Conservation (phyloP, 92 coral and sea anemone genomes). For the Palythoa grandis region DNA sequence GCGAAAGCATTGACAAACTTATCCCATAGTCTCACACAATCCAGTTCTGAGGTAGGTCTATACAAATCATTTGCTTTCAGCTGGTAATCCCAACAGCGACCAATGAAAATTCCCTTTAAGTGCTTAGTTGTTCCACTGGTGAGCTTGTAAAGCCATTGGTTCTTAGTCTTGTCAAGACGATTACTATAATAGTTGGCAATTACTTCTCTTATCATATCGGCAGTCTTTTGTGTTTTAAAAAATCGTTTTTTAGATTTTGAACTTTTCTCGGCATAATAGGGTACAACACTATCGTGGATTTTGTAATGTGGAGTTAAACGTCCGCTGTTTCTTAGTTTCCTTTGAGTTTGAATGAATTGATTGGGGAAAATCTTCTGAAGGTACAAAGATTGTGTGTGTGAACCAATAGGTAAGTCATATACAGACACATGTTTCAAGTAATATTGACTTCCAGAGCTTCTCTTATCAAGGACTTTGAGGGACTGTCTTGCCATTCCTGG, state of each 20-base stretch:
- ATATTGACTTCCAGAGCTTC: background rate
- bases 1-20: slow-evolving; percentile 76
- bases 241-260: background rate
- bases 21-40: slow-evolving; percentile 79
- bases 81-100: slow-evolving; percentile 93
- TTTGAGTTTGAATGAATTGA: background rate
- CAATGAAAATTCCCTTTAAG: slow-evolving; percentile 80
- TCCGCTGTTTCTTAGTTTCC: background rate
- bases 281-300: background rate
- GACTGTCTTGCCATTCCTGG: background rate
- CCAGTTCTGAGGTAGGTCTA: slow-evolving; percentile 46
- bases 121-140: slow-evolving; percentile 82
- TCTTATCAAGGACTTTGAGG: background rate
- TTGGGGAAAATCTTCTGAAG: background rate
- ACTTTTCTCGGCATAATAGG: background rate
- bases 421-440: background rate
- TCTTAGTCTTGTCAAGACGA: slow-evolving; percentile 58
- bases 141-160: slow-evolving; percentile 81
- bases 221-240: background rate
- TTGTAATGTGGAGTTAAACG: background rate
- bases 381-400: background rate
- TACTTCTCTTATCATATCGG: slow-evolving; percentile 7
- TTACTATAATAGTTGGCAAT: slow-evolving; percentile 67
- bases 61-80: slow-evolving; percentile 49
- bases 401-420: background rate